Evolutionary conservation across 2,113 vertebrate species (phyloP).

Genomic region (Azemiops feae): DNA sequence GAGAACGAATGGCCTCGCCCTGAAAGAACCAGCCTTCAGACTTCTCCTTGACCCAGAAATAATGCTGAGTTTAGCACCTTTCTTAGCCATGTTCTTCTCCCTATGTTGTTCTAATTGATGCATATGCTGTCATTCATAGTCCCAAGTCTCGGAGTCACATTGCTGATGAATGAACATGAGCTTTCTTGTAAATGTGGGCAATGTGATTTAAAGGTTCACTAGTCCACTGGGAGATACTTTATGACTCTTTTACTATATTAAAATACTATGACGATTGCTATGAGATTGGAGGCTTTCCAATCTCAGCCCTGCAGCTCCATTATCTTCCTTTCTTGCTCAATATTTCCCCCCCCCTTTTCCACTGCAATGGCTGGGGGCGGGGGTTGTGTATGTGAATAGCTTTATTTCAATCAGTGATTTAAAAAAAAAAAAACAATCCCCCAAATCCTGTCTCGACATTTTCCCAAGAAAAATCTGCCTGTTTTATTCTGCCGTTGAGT

Average conservation of each 20-base stretch:
- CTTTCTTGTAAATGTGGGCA: background rate
- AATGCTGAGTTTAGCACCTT: background rate
- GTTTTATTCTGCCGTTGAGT: background rate
- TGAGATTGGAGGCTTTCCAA: conserved; percentile 16
- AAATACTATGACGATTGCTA: conserved; percentile 15
- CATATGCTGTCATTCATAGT: background rate
- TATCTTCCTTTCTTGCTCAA: conserved; percentile 20
- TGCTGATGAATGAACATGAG: conserved; percentile 14
- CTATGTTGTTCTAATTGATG: background rate
- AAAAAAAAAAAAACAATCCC: background rate
- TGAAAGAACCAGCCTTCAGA: background rate
- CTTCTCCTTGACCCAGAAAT: background rate
- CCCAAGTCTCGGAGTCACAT: conserved; percentile 7
- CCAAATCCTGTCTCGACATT: background rate
- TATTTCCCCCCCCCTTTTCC: conserved; percentile 7
- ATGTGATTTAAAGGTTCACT: background rate
- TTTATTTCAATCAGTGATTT: background rate
- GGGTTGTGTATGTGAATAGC: background rate
- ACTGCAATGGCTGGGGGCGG: background rate
- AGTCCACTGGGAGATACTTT: conserved; percentile 16
- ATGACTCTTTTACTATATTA: background rate
- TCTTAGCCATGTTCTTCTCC: background rate
- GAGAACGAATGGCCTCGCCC: background rate
- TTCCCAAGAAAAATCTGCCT: too few relatives aligned
- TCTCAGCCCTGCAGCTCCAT: conserved; percentile 27